A percentile compares a stretch with the other conserved stretches of the same genome.
These are phyloP conservation scores for Triops cancriformis DNA, from an alignment of 1,140 invertebrate genomes.

Conservation along the genomic window DNA sequence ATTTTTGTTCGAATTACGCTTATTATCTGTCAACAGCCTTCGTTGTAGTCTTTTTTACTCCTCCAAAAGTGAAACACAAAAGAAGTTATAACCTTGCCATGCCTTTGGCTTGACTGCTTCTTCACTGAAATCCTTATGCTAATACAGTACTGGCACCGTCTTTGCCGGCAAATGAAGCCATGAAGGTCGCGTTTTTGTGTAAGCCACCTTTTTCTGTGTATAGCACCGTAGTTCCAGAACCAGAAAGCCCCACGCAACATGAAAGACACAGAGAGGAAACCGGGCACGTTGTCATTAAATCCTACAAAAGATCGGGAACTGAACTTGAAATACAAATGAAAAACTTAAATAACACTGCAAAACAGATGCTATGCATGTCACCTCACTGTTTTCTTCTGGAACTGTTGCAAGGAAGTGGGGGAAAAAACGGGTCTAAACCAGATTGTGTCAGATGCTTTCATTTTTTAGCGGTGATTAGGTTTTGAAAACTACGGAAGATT, in stretches of 20 bases:
- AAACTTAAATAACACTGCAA: neutral
- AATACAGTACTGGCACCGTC: neutral
- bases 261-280: neutral
- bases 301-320: neutral
- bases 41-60: neutral
- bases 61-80: neutral
- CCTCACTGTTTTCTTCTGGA: neutral
- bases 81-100: neutral
- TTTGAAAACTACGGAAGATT: neutral
- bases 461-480: neutral
- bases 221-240: neutral
- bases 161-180: neutral
- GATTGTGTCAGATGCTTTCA: no score
- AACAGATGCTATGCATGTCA: neutral
- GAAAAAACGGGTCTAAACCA: no score
- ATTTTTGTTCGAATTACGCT: no score
- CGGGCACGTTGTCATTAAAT: neutral
- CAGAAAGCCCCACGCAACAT: neutral
- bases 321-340: neutral
- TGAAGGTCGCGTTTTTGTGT: neutral
- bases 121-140: neutral
- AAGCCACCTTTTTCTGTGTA: neutral
- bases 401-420: neutral
- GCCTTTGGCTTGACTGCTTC: constrained; percentile 1
- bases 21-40: neutral